These are phyloP conservation scores for Epizoanthus illoricatus DNA, from an alignment of 92 coral and sea anemone species.

Conservation along the genomic window DNA sequence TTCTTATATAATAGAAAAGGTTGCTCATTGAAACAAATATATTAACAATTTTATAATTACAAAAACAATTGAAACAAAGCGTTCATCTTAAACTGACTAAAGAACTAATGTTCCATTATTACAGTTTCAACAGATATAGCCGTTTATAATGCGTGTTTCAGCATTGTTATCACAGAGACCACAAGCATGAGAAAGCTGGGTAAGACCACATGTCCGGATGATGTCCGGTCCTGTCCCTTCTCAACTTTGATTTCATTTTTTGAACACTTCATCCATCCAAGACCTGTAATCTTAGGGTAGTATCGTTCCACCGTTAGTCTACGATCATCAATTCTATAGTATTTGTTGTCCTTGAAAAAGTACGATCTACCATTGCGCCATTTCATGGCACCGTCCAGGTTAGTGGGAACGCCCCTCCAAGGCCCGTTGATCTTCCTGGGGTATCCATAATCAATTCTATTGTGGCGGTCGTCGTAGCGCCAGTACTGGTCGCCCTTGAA, in stretches of 20 bases:
- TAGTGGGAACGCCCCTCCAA: slow-evolving; percentile 74
- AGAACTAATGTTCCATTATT: too few relatives aligned
- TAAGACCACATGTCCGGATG: too few relatives aligned
- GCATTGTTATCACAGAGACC: too few relatives aligned
- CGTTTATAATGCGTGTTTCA: too few relatives aligned
- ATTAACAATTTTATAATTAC: too few relatives aligned
- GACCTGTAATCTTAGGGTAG: slow-evolving; percentile 67
- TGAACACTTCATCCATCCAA: slow-evolving; percentile 72
- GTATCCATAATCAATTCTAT: slow-evolving; percentile 66
- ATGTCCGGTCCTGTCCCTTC: too few relatives aligned
- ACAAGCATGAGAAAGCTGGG: too few relatives aligned
- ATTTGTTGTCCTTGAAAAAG: slow-evolving; percentile 65
- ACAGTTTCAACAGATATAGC: too few relatives aligned
- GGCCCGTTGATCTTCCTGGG: slow-evolving; percentile 55
- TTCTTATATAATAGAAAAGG: too few relatives aligned
- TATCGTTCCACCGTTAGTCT: slow-evolving; percentile 45
- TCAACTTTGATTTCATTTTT: slow-evolving; percentile 34
- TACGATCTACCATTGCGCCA: slow-evolving; percentile 81
- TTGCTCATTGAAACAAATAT: too few relatives aligned
- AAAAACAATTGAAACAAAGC: too few relatives aligned
- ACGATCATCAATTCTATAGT: slow-evolving; percentile 61
- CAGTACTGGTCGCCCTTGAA: slow-evolving; percentile 83
- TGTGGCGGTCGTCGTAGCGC: slow-evolving; percentile 61
- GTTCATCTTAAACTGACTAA: too few relatives aligned
- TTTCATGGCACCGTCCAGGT: slow-evolving; percentile 66